These are phyloP conservation scores for Tachypleus tridentatus DNA, from an alignment of 1,140 invertebrate genomes.

Conservation along the genomic window DNA sequence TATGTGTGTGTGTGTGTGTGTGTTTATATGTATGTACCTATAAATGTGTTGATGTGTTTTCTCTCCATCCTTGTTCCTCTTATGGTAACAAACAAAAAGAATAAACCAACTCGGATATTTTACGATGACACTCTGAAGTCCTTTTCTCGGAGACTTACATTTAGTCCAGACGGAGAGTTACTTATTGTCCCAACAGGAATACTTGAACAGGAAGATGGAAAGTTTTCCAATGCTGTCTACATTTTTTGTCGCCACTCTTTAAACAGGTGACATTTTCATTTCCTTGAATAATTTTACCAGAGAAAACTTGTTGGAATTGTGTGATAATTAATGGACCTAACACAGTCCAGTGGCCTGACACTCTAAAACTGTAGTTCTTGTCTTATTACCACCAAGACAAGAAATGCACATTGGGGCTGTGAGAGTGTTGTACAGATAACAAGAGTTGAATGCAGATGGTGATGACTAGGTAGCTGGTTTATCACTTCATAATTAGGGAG, in stretches of 20 bases:
- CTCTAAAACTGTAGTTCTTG: no score
- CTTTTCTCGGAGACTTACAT: constrained; percentile 75
- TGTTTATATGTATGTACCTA: no score
- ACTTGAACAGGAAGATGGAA: constrained; percentile 16
- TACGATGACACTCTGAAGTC: constrained; percentile 91
- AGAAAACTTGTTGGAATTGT: not conserved
- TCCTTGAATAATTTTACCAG: not conserved
- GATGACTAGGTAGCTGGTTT: no score
- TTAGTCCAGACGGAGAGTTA: constrained; percentile 77
- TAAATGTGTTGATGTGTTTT: not conserved
- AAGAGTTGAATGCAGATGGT: no score
- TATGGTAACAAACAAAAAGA: not conserved
- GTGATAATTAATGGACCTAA: no score
- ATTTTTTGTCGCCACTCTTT: constrained; percentile 62
- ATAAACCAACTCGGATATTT: constrained; percentile 46
- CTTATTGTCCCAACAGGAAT: constrained; percentile 56
- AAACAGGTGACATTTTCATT: constrained; percentile 44
- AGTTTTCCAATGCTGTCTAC: constrained; percentile 56
- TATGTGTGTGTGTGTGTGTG: no score
- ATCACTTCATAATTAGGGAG: no score
- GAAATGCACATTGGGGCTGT: no score
- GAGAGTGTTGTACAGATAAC: no score
- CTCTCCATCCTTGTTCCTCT: not conserved
- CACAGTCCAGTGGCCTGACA: no score
- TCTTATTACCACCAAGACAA: no score